Evolutionary conservation across 1,140 invertebrate species (phyloP), one percentile per base, ranked within the genome.

Genomic region (Drosophila gunungcola): DNA sequence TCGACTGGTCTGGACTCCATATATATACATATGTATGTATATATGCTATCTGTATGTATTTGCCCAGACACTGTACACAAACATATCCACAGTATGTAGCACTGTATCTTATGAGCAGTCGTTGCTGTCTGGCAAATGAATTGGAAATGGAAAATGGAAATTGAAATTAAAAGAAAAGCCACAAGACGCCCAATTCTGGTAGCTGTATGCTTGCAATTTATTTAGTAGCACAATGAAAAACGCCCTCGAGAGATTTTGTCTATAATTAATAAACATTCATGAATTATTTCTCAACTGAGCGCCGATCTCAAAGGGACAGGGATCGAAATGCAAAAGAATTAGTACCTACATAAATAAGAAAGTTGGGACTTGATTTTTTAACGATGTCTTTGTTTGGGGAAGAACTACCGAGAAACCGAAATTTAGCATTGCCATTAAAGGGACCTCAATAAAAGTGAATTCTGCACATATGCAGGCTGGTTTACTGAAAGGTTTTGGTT

Each of bases 211-310:
- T 34, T 39, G 34, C 32, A 73, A 72, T 72, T 72, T 73, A 73
- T 73, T 73, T 75, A 58, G 60, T 72, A 65, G 64, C 38, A 65
- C 38, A 68, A 52, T 68, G 61, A 53, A 68, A 53, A 45, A 68
- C 51, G 43, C 64, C 63, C 63, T 75, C 54, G 21, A 62, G 3
- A 58, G 56, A 53, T 65, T 53, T 38, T 76, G 55, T 57, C 43
- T 72, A 38, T 75, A 63, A 80, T 75, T 80, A 77, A 81, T 81
- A 81, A 81, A 81, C 78, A 80, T 60, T n/a, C 53, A 76, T 72
- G 61, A 80, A 45, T 70, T 46, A 58, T 72, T 57, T 45, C 21
- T 54, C 3, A 54, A 42, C 65, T 43, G 63, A 60, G 46, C 52
- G 52, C 3, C 42, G 13, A 45, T 25, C 21, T 32, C 29, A 56